Percentiles rank a stretch among this genome's conserved stretches.
phyloP scores from a whole-genome alignment of 2,888 invertebrate genomes.

The Diachrysia chrysitis region DNA sequence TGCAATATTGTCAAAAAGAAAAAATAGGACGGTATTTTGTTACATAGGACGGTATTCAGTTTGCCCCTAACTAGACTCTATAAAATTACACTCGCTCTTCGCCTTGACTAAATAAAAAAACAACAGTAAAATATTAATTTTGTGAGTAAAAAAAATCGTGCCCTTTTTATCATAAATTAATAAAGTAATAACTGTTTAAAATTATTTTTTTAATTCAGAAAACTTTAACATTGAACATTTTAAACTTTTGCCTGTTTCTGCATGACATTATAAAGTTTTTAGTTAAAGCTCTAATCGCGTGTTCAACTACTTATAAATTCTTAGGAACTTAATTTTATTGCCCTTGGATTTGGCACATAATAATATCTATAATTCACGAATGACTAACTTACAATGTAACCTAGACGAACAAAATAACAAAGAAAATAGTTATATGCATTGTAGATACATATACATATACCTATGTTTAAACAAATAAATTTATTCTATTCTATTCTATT shows the following conservation, averaged over 20 bases:
- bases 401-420: background rate
- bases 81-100: too few species aligned
- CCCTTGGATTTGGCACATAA: conserved; percentile 1
- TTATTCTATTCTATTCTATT: too few species aligned
- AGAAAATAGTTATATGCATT: background rate
- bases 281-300: conserved; percentile 3
- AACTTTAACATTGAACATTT: background rate
- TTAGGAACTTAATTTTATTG: conserved; percentile 1
- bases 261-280: background rate
- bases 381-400: background rate
- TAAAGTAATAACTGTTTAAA: too few species aligned
- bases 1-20: conserved; percentile 18
- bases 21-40: conserved; percentile 14
- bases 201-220: too few species aligned
- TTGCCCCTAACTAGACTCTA: background rate
- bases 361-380: background rate
- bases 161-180: too few species aligned
- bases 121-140: too few species aligned
- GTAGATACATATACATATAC: too few species aligned
- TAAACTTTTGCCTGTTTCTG: background rate
- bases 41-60: conserved; percentile 11
- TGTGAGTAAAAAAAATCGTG: too few species aligned
- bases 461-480: too few species aligned
- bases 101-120: too few species aligned
- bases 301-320: background rate